Evolutionary conservation across 2,113 vertebrate genomes (phyloP).

Genomic region (Bubalus kerabau): DNA sequence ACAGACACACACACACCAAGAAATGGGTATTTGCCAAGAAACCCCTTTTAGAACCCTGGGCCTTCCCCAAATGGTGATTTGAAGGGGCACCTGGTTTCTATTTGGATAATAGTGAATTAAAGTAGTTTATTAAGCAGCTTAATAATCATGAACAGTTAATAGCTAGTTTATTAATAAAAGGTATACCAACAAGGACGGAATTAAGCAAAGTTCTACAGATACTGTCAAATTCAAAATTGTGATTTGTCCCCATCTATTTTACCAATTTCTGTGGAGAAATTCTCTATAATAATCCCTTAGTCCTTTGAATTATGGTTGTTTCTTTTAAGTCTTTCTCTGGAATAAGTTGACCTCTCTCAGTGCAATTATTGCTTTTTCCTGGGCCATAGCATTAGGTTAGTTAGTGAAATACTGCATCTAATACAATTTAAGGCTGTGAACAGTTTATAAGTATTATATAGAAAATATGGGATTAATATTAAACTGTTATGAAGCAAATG

Average conservation of each 20-base stretch:
- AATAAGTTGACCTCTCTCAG: not conserved
- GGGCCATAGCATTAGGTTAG: not conserved
- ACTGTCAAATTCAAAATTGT: conserved; percentile 15
- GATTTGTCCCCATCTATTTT: not conserved
- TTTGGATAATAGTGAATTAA: not conserved
- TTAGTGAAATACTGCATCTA: not conserved
- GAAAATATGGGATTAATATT: conserved; percentile 27
- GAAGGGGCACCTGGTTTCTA: not conserved
- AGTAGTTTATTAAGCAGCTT: conserved; percentile 26
- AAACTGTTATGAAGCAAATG: not conserved
- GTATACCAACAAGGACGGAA: not conserved
- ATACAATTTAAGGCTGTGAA: not conserved
- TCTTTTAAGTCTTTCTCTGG: not conserved
- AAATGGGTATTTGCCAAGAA: not conserved
- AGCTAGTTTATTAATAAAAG: conserved; percentile 23
- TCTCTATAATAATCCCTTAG: not conserved
- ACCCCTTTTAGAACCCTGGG: not conserved
- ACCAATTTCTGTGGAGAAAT: not conserved
- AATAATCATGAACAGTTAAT: not conserved
- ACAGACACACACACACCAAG: not conserved
- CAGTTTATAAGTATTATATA: not conserved
- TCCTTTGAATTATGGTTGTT: conserved; percentile 21
- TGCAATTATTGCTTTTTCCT: conserved; percentile 39
- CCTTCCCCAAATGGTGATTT: not conserved
- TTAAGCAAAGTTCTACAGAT: conserved; percentile 4